Evolutionary conservation across 2,113 vertebrate species (phyloP).

Genomic region (Xiphorhynchus elegans): DNA sequence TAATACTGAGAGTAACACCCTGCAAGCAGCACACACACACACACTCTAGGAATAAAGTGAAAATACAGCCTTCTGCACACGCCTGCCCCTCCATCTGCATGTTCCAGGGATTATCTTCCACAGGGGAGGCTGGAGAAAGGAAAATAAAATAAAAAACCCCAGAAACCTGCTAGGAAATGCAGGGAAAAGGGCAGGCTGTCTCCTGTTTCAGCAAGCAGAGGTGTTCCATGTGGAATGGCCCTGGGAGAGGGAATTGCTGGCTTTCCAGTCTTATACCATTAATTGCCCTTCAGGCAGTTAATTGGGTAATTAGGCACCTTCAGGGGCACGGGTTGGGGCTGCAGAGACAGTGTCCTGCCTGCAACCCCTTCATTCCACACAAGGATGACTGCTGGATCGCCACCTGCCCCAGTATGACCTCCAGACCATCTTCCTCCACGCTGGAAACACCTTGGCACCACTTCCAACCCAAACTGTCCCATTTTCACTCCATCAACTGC

Average conservation of each 20-base stretch:
- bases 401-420: background rate
- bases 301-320: background rate
- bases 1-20: slow-evolving; percentile 8
- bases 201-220: background rate
- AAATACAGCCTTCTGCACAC: background rate
- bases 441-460: background rate
- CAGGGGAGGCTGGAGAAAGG: background rate
- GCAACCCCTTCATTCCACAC: background rate
- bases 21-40: background rate
- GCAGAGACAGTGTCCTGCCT: background rate
- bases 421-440: background rate
- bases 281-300: background rate
- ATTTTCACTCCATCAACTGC: background rate
- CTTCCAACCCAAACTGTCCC: background rate
- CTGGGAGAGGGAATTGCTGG: background rate
- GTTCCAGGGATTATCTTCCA: background rate
- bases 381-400: background rate
- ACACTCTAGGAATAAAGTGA: background rate
- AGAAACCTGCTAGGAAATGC: background rate
- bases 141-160: background rate
- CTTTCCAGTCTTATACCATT: background rate
- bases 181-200: background rate
- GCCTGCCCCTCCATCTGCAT: background rate
- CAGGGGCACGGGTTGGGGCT: background rate
- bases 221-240: background rate